A percentile compares a stretch with the other conserved stretches of the same genome.
These are phyloP conservation scores for Pantala flavescens DNA, from an alignment of 1,140 invertebrate genomes.

Conservation along the genomic window DNA sequence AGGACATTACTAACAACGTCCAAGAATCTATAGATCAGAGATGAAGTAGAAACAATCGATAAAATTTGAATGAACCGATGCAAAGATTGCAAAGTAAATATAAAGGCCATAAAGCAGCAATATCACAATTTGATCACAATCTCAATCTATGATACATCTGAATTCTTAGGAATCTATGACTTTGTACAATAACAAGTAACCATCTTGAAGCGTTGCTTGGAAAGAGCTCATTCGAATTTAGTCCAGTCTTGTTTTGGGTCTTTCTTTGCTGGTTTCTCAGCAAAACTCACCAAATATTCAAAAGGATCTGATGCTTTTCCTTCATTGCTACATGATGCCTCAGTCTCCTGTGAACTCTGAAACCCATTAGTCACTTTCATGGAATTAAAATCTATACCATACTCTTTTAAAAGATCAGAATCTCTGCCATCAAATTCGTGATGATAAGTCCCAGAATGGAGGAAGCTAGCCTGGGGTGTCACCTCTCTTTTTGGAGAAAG, in stretches of 20 bases:
- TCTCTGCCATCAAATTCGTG: neutral
- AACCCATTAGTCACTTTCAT: neutral
- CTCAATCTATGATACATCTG: neutral
- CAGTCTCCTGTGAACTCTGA: neutral
- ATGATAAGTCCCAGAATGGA: neutral
- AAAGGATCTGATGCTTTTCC: neutral
- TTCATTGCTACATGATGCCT: neutral
- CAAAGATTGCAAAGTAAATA: neutral
- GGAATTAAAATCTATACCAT: neutral
- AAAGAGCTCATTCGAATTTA: neutral
- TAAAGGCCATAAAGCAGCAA: neutral
- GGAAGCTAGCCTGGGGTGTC: neutral
- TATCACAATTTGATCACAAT: constrained; percentile 10
- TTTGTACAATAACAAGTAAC: neutral
- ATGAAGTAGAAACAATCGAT: no score
- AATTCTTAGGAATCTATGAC: neutral
- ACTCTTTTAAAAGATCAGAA: neutral
- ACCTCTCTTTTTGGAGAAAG: neutral
- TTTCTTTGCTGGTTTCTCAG: neutral
- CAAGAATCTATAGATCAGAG: no score
- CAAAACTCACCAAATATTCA: neutral
- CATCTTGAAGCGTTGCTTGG: neutral
- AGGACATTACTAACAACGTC: no score
- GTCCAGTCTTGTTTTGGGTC: neutral
- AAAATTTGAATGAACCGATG: neutral